Evolutionary conservation across 2,113 vertebrate genomes (phyloP).

Genomic region (Notarius lentiginosus): DNA sequence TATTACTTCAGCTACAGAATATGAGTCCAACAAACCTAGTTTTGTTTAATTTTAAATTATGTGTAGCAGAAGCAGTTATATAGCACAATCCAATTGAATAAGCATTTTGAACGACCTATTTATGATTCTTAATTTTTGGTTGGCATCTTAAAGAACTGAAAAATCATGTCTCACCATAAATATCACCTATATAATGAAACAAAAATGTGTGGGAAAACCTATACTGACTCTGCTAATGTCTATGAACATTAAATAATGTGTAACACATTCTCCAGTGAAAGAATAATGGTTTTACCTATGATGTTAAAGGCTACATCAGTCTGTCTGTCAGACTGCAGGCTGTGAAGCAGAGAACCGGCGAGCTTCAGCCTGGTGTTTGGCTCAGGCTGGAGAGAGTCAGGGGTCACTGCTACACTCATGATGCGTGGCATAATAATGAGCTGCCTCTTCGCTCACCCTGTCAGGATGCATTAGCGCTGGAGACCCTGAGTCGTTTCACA

Average conservation of each 20-base stretch:
- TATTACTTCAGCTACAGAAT: constrained; percentile 33
- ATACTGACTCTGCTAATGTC: not conserved
- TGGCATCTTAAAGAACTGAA: not conserved
- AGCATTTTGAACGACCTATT: not conserved
- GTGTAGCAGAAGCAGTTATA: not conserved
- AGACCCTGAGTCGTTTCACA: constrained; percentile 33
- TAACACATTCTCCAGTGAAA: constrained; percentile 14
- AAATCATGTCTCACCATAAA: not conserved
- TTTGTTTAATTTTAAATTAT: not conserved
- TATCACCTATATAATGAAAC: not conserved
- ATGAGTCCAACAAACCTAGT: not conserved
- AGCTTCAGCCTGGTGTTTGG: constrained; percentile 30
- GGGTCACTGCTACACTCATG: constrained; percentile 56
- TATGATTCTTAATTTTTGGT: not conserved
- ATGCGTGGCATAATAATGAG: constrained; percentile 59
- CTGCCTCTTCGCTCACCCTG: constrained; percentile 55
- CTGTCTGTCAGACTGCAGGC: constrained; percentile 37
- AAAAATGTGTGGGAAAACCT: not conserved
- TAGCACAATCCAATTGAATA: not conserved
- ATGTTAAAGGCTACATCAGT: constrained; percentile 13
- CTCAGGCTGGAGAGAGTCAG: constrained; percentile 43
- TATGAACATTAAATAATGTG: constrained; percentile 11
- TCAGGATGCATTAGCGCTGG: constrained; percentile 52
- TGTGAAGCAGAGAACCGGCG: constrained; percentile 15
- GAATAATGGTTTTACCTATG: not conserved